Base-by-base conservation (phyloP, 2,113 vertebrate species). In the Ictalurus furcatus region DNA sequence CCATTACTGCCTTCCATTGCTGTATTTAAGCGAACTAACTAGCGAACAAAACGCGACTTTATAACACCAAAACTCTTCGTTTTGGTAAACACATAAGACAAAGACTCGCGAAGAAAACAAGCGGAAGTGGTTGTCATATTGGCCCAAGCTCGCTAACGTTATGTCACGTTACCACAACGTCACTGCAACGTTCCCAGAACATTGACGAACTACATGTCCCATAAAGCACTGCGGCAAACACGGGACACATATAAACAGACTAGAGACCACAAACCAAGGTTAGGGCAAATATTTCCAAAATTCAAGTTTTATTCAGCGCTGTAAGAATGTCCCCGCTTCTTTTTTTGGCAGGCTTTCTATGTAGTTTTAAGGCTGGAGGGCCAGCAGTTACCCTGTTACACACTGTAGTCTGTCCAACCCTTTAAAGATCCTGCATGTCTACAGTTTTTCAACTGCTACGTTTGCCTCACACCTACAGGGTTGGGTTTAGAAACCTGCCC, bases 111-210 rank as follows among this genome's bases (percentile, higher is more conserved):
- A 84, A 69, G n/a, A 58, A 25, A 85, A 90, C 19, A 89, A 59
- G 89, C 93, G 93, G 93, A 94, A 93, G 93, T 91, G 87, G 79
- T 87, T 84, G 25, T 84, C 67, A 69, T 92, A 89, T 59, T 63
- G 73, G 79, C 61, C 34, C 87, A 21, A 76, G 85, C 63, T 81
- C 89, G 83, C 80, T 30, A 85, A 85, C 84, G 52, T 85, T 85
- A 37, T 56, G 89, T 90, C 91, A 93, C 93, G 92, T 93, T 93
- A 89, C 89, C 76, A 23, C 84, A 94, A 93, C 93, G 93, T 94
- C 93, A 94, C 83, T 2, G 73, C 78, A 93, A 94, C 88, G 92
- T 93, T 94, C 79, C 87, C 80, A 88, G 52, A 93, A 94, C 91
- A 74, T 93, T 91, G n/a, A 30, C 7, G 11, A 90, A 93, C 93